Base-by-base conservation (phyloP, 2,888 invertebrate species). In the Papilio demoleus region DNA sequence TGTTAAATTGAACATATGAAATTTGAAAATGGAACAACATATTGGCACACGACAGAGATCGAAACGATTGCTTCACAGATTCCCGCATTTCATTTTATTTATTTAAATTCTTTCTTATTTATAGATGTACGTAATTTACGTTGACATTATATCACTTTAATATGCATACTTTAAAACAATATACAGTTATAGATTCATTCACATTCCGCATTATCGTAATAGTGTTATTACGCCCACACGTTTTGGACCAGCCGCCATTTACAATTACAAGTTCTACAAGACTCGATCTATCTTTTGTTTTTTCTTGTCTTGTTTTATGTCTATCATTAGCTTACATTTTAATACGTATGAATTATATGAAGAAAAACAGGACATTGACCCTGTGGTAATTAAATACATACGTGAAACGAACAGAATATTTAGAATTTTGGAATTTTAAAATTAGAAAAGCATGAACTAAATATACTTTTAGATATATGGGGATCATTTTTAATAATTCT, bases 181-280 rank as follows among this genome's bases (percentile, higher is more conserved):
- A 70, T 70, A 72, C 67, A 62, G 67, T 64, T 63, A 68, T 68
- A 68, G 47, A 67, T 73, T 72, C 74, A 74, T 74, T 72, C 67
- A 61, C 74, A 76, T 76, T 74, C 76, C 72, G 74, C 76, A 76
- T 75, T 75, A 75, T 70, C 68, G 73, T 77, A 74, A 73, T 72
- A 74, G 71, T 74, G 75, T 73, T 73, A 68, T 72, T 62, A 75
- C 75, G 72, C 77, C 76, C 74, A 79, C 77, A 72, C 72, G 72
- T 66, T 70, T 70, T 38, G 22, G 27, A 38, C 50, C 61, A 34
- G 62, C 24, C 50, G 61, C 42, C 62, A n/a, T 63, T 27, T 63
- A 62, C 67, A 67, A 67, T 62, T 58, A 62, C 63, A 63, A 56
- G 58, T 36, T 63, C 24, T 11, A 22, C 47, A 47, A 47, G 63